phyloP scores from a whole-genome alignment of 1,140 invertebrate species.

The Steinernema khuongi region DNA sequence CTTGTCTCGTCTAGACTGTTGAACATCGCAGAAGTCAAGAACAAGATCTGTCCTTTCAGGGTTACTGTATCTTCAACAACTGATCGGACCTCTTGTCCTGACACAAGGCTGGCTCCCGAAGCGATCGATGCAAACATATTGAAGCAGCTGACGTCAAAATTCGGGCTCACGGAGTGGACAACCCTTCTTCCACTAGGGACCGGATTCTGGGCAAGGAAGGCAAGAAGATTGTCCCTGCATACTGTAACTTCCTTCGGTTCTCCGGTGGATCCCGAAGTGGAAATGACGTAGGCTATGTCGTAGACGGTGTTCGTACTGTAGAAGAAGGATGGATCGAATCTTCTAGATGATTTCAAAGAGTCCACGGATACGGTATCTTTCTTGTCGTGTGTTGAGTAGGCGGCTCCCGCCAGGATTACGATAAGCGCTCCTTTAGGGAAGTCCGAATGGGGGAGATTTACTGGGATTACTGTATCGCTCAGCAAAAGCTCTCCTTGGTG shows the following conservation, averaged over 20 bases:
- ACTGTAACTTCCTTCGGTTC: constrained; percentile 45
- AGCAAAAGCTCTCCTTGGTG: background rate
- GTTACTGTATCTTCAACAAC: constrained; percentile 19
- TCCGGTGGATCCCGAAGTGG: constrained; percentile 50
- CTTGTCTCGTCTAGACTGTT: constrained; percentile 35
- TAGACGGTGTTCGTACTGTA: background rate
- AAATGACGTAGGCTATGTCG: constrained; percentile 43
- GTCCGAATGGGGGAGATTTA: background rate
- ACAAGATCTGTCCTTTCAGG: constrained; percentile 30
- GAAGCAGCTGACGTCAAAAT: constrained; percentile 47
- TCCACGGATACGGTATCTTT: background rate
- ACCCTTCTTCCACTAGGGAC: constrained; percentile 23
- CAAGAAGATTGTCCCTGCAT: constrained; percentile 29
- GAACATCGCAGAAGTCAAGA: constrained; percentile 49
- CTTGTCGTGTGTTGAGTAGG: constrained; percentile 19
- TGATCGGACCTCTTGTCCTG: constrained; percentile 1
- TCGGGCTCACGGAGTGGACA: constrained; percentile 43
- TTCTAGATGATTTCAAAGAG: constrained; percentile 18
- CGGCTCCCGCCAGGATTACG: constrained; percentile 24
- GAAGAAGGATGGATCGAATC: constrained; percentile 10
- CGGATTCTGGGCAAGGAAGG: constrained; percentile 32
- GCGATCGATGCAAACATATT: constrained; percentile 43
- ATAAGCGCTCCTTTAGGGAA: constrained; percentile 18
- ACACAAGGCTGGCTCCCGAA: constrained; percentile 32
- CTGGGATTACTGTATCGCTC: background rate